Base-by-base conservation (phyloP, 2,113 vertebrate genomes). In the Solea senegalensis region DNA sequence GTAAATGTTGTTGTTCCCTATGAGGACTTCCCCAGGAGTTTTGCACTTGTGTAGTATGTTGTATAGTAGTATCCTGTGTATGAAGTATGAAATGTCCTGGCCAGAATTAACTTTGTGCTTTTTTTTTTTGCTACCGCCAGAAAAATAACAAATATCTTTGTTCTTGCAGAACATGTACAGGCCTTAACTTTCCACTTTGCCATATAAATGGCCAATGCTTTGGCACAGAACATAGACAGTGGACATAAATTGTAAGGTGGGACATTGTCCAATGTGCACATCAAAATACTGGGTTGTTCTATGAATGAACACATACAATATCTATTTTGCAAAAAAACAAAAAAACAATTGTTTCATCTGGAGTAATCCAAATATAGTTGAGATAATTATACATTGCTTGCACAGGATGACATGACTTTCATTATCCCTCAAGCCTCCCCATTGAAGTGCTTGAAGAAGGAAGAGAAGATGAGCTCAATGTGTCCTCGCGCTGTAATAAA, bases 401-500 rank as follows among this genome's bases (percentile, higher is more conserved):
- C 40, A 70, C 51, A 9, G 40, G 12, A 45, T 39, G 43, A 83
- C 80, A 46, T 75, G 69, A 78, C 64, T 48, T 52, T 48, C 27
- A 81, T 85, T 84, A 65, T 63, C 51, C 50, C 56, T 65, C 43
- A 45, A 9, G 71, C 50, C 51, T 34, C 44, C 13, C 49, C 12
- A 68, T 79, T 79, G 34, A 81, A 83, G 68, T 55, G 57, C 54
- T 45, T 65, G 53, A 63, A 65, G 59, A 62, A 63, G 43, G 77
- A 78, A 72, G 63, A 61, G 27, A 61, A 53, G 54, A 60, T 3
- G 43, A 64, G 69, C 72, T 53, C 9, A 75, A 67, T 50, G 54
- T 59, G 57, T 59, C 45, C 16, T 51, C 21, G 8, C 34, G 57
- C 74, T 67, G 44, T 55, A 65, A 81, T 82, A 80, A 82, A 75